phyloP scores from a whole-genome alignment of 2,888 invertebrate species.

The Galeopsomyia nigrocyanea region DNA sequence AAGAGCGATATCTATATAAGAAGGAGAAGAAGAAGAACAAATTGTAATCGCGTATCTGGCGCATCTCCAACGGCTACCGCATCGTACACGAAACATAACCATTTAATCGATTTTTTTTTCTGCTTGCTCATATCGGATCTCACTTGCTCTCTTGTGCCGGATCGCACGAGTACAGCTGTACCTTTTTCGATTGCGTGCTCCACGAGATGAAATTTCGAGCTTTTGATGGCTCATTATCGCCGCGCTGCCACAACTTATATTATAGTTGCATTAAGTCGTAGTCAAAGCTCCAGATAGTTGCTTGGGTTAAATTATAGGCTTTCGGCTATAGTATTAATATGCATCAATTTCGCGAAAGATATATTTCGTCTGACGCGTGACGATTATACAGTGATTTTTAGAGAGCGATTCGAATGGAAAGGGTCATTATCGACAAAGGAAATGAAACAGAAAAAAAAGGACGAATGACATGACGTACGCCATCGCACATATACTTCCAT shows the following conservation, averaged over 20 bases:
- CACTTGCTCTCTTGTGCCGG: neutral
- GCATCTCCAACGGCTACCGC: constrained; percentile 2
- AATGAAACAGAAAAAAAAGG: neutral
- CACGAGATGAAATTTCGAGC: constrained; percentile 7
- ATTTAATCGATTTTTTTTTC: constrained; percentile 28
- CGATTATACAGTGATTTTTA: constrained; percentile 2
- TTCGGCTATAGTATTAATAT: constrained; percentile 10
- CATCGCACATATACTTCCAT: constrained; percentile 19
- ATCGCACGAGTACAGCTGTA: constrained; percentile 24
- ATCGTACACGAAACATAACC: constrained; percentile 9
- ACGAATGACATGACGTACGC: neutral
- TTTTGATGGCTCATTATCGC: constrained; percentile 25
- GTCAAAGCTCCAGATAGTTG: neutral
- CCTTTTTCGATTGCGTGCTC: constrained; percentile 17
- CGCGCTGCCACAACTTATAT: constrained; percentile 9
- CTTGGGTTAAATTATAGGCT: constrained; percentile 32
- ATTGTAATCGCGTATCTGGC: constrained; percentile 14
- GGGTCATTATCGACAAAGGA: neutral
- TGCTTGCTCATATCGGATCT: too few relatives aligned
- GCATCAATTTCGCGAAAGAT: constrained; percentile 20
- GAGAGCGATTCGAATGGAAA: neutral
- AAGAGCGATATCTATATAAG: too few relatives aligned
- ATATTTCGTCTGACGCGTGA: neutral
- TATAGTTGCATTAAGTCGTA: constrained; percentile 25
- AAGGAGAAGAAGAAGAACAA: neutral